A percentile compares a stretch with the other conserved stretches of the same genome.
Evolutionary conservation across 2,888 invertebrate genomes (phyloP).

Genomic region (Troides helena): DNA sequence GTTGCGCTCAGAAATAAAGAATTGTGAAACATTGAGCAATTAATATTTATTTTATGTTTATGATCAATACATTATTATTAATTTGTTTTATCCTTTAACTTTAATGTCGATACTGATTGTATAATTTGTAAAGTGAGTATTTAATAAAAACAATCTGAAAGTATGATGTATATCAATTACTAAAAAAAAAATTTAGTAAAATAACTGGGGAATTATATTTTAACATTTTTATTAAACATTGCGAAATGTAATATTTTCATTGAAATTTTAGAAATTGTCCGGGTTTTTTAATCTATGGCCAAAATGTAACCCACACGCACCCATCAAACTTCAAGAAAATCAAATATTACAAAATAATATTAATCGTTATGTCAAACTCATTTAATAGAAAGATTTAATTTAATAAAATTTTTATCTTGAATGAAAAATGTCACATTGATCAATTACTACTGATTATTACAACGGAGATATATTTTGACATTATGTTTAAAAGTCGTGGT

Average conservation of each 20-base stretch:
- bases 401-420: background rate
- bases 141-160: too few species aligned
- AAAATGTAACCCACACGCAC: constrained; percentile 6
- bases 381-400: constrained; percentile 2
- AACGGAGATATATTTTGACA: constrained; percentile 35
- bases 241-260: background rate
- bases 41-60: background rate
- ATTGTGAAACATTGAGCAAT: constrained; percentile 24
- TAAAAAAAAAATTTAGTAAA: background rate
- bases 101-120: background rate
- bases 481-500: constrained; percentile 84
- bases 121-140: too few species aligned
- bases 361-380: constrained; percentile 9
- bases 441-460: background rate
- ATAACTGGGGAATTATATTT: background rate
- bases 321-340: constrained; percentile 15
- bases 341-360: constrained; percentile 14
- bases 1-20: constrained; percentile 24
- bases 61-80: background rate
- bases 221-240: background rate
- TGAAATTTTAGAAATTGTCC: background rate
- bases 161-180: too few species aligned
- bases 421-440: constrained; percentile 24
- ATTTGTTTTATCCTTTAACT: background rate
- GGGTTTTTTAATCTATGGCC: constrained; percentile 14